Evolutionary conservation across 2,888 invertebrate species (phyloP).

Genomic region (Drosophila subquinaria): DNA sequence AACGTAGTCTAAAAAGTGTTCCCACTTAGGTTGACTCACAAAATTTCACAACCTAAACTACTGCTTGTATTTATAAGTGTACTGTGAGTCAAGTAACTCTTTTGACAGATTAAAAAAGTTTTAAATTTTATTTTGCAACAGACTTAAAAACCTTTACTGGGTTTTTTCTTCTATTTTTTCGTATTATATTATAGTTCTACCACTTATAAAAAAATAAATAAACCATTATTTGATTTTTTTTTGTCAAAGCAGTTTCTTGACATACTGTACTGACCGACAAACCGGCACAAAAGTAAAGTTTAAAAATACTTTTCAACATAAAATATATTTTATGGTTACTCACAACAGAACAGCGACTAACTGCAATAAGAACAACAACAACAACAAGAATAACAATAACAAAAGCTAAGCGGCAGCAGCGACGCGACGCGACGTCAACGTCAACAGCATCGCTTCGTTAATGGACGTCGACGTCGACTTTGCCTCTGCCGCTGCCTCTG

Average conservation of each 20-base stretch:
- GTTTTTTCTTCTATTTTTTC: too few relatives aligned
- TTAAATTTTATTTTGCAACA: too few relatives aligned
- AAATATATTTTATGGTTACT: constrained; percentile 62
- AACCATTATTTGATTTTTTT: too few relatives aligned
- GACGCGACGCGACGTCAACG: constrained; percentile 11
- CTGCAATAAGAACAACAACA: constrained; percentile 27
- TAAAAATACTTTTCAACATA: constrained; percentile 56
- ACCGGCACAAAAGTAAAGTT: constrained; percentile 42
- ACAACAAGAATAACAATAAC: constrained; percentile 30
- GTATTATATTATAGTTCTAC: too few relatives aligned
- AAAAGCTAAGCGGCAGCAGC: constrained; percentile 36
- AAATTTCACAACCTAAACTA: constrained; percentile 12
- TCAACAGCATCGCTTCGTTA: constrained; percentile 31
- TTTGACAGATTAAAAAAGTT: too few relatives aligned
- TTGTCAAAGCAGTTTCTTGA: not conserved
- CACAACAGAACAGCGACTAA: constrained; percentile 28
- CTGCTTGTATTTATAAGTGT: not conserved
- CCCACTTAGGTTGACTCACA: constrained; percentile 4
- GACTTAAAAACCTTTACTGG: too few relatives aligned
- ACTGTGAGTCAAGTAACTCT: too few relatives aligned
- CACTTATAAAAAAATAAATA: too few relatives aligned
- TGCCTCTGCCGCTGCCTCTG: constrained; percentile 9
- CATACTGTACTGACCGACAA: constrained; percentile 10
- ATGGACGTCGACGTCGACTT: constrained; percentile 18
- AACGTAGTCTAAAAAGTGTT: not conserved